phyloP scores from a whole-genome alignment of 2,797 vertebrate species.

The Trematomus bernacchii region DNA sequence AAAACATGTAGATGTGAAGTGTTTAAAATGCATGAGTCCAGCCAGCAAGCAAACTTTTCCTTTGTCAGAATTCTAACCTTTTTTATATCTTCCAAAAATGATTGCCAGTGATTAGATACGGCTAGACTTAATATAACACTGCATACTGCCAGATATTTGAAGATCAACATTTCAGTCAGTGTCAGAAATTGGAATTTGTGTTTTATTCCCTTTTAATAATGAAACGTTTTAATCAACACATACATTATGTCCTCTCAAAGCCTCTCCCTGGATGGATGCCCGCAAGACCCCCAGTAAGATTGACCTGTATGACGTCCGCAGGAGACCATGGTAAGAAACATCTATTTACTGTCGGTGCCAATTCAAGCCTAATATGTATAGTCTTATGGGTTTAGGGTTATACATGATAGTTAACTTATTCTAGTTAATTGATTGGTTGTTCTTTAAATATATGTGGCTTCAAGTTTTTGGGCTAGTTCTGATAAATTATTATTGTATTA shows the following conservation, averaged over 20 bases:
- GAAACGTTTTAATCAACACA: constrained; percentile 4
- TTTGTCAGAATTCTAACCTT: background rate
- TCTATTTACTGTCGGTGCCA: background rate
- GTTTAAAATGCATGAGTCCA: too few relatives aligned
- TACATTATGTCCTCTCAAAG: constrained; percentile 72
- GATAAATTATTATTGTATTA: background rate
- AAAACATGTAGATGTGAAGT: background rate
- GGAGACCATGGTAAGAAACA: constrained; percentile 93
- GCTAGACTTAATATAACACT: constrained; percentile 20
- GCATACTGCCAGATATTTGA: constrained; percentile 8
- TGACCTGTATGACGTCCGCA: constrained; percentile 96
- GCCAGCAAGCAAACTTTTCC: constrained; percentile 9
- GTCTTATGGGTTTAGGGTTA: background rate
- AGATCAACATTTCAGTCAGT: constrained; percentile 17
- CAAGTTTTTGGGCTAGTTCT: background rate
- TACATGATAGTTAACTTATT: background rate
- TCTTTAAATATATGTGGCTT: background rate
- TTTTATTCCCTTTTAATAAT: constrained; percentile 28
- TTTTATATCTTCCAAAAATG: constrained; percentile 10
- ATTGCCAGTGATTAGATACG: constrained; percentile 18
- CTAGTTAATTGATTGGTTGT: background rate
- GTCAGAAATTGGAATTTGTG: constrained; percentile 21
- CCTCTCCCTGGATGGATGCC: constrained; percentile 96
- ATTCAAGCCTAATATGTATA: background rate
- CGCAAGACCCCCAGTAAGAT: constrained; percentile 95